Evolutionary conservation across 2,888 invertebrate genomes (phyloP).

Genomic region (Glyphotaelius pellucidus): DNA sequence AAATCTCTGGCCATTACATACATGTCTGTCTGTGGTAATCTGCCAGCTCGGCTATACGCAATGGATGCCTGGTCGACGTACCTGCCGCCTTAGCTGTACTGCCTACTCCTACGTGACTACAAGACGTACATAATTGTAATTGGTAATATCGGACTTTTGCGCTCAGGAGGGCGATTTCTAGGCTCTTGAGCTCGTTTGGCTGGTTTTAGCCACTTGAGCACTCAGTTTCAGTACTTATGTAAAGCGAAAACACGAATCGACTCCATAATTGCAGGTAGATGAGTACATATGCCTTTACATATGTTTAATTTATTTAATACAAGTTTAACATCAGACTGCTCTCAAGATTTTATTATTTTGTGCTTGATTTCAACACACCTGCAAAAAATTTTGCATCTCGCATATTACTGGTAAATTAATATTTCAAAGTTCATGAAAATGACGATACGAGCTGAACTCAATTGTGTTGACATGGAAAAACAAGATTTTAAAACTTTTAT

Average conservation of each 20-base stretch:
- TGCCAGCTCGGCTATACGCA: background rate
- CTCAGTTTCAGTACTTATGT: background rate
- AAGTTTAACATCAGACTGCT: background rate
- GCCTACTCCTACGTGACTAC: background rate
- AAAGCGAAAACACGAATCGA: background rate
- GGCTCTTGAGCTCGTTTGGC: background rate
- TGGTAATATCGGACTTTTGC: background rate
- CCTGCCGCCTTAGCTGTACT: background rate
- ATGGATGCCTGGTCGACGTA: background rate
- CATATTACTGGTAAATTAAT: background rate
- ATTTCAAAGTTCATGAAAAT: background rate
- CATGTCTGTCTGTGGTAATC: background rate
- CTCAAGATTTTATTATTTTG: background rate
- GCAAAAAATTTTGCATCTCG: background rate
- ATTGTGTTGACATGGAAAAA: too few relatives aligned
- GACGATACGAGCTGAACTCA: background rate
- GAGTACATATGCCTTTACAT: too few relatives aligned
- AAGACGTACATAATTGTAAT: background rate
- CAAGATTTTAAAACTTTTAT: too few relatives aligned
- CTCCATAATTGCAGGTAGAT: background rate
- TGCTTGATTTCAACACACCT: background rate
- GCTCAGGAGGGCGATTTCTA: background rate
- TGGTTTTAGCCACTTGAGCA: background rate
- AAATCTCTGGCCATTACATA: background rate
- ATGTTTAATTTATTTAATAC: background rate